Base-by-base conservation (phyloP, 2,888 invertebrate species). In the Nymphalis c-album region DNA sequence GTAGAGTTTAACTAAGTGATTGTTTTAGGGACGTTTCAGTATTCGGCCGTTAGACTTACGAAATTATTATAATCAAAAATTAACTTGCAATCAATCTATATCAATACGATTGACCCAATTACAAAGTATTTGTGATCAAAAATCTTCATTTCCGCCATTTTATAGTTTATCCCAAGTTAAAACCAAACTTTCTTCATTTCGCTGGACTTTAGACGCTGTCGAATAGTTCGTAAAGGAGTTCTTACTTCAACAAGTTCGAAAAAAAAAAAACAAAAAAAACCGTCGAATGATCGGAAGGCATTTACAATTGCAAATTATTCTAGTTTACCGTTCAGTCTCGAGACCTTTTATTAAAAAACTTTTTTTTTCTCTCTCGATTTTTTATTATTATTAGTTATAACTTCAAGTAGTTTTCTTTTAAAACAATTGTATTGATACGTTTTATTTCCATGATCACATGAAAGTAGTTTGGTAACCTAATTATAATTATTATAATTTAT, bases 291-390 rank as follows among this genome's bases (percentile, higher is more conserved):
- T 71, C 69, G 67, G 63, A 67, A 64, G 62, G 50, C 69, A 67
- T 64, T 67, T 69, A 64, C 71, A 63, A 71, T 71, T 69, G 71
- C 69, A 71, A 71, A 71, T 71, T 64, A 71, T 64, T 67, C 71
- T 64, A 69, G 67, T 68, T 71, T 62, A 62, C 62, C 61, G 67
- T 64, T 62, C 55, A 64, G 66, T 60, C 45, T 65, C 50, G 35
- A 60, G 64, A 64, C 57, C 67, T 53, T 61, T 71, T 71, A 71
- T 71, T 71, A 67, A 71, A 71, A 71, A 71, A 69, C 60, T 71
- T 69, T 60, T 61, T 40, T 40, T 40, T 40, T 10, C 2, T 6
- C 26, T 50, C 20, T 26, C 35, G n/a, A 48, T 60, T 64, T 64
- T 20, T n/a, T 16, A 45, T n/a, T 64, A 16, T n/a, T 64, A 16